A percentile compares a stretch with the other conserved stretches of the same genome.
Evolutionary conservation across 2,888 invertebrate genomes (phyloP).

Genomic region (Ceraclea dissimilis): DNA sequence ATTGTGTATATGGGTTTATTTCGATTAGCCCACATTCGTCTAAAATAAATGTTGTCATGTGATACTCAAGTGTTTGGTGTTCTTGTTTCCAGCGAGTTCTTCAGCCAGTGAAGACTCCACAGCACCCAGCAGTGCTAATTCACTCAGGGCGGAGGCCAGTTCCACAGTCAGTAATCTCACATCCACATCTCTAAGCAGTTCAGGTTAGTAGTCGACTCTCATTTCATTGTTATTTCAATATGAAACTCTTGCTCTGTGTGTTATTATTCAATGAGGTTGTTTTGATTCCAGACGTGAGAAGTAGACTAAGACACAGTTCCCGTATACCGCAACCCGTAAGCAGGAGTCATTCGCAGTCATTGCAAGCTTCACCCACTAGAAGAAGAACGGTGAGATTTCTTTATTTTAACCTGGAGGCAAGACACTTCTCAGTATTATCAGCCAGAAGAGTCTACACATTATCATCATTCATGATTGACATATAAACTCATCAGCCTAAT

Average conservation of each 20-base stretch:
- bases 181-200: neutral
- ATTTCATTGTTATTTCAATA: too few relatives aligned
- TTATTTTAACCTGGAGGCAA: neutral
- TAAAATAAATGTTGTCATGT: too few relatives aligned
- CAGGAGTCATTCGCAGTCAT: neutral
- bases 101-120: slow-evolving; percentile 22
- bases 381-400: neutral
- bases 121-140: slow-evolving; percentile 6
- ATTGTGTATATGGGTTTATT: too few relatives aligned
- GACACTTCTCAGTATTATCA: neutral
- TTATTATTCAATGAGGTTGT: neutral
- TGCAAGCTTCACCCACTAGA: neutral
- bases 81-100: slow-evolving; percentile 22
- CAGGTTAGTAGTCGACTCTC: neutral
- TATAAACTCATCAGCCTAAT: too few relatives aligned
- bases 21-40: too few relatives aligned
- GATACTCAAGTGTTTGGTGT: too few relatives aligned
- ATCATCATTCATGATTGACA: too few relatives aligned
- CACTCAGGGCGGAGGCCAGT: slow-evolving; percentile 12
- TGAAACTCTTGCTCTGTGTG: too few relatives aligned
- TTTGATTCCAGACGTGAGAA: slow-evolving; percentile 12
- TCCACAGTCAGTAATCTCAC: slow-evolving; percentile 11
- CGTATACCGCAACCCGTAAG: slow-evolving; percentile 4
- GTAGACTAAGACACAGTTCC: slow-evolving; percentile 14
- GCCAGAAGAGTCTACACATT: too few relatives aligned